These are phyloP conservation scores for Isichthys henryi DNA, from an alignment of 2,113 vertebrate genomes.

Conservation along the genomic window DNA sequence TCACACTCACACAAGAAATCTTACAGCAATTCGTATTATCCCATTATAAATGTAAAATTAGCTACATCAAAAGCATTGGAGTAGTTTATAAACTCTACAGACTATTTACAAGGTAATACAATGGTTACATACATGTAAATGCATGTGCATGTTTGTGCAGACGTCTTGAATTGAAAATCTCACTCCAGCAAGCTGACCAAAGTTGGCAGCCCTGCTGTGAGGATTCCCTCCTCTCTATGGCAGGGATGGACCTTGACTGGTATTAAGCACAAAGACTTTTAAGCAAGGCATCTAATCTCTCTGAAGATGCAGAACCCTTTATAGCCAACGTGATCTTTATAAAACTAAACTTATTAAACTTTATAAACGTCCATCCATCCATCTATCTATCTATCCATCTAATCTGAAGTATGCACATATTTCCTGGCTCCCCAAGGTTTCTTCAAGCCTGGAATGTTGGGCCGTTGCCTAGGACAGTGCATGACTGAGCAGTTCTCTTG, in stretches of 20 bases:
- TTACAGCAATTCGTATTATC: not conserved
- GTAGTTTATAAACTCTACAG: not conserved
- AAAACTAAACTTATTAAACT: no score
- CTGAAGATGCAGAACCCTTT: not conserved
- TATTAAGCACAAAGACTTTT: not conserved
- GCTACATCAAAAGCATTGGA: not conserved
- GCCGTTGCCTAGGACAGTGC: not conserved
- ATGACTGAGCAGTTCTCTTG: not conserved
- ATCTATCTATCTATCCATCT: not conserved
- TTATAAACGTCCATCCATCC: no score
- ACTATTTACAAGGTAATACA: not conserved
- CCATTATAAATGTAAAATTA: not conserved
- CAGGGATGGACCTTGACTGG: not conserved
- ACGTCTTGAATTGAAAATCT: no score
- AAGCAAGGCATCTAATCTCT: not conserved
- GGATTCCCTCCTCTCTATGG: not conserved
- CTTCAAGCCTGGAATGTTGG: not conserved
- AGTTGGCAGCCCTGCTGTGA: no score
- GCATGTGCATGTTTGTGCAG: not conserved
- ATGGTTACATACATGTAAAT: not conserved
- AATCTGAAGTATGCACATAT: not conserved
- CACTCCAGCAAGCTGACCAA: no score
- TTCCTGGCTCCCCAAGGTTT: not conserved
- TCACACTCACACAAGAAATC: not conserved
- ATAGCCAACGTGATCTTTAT: not conserved